phyloP scores from a whole-genome alignment of 2,113 vertebrate genomes.

The Oophaga pumilio region DNA sequence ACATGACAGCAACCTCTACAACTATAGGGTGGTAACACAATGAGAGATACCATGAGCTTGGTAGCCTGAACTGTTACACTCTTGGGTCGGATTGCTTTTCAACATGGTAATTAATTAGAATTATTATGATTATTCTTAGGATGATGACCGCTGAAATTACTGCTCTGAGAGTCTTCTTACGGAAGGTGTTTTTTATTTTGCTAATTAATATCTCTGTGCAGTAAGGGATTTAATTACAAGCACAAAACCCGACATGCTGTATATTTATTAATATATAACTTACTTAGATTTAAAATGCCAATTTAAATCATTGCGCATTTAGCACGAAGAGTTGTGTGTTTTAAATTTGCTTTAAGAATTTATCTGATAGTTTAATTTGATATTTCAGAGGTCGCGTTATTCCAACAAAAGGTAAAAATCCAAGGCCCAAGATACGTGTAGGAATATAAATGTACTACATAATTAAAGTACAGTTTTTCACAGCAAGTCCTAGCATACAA shows the following conservation, averaged over 20 bases:
- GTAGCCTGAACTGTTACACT: constrained; percentile 33
- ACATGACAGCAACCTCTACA: no score
- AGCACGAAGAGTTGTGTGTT: not conserved
- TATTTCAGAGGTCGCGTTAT: not conserved
- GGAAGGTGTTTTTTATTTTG: constrained; percentile 13
- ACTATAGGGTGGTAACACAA: not conserved
- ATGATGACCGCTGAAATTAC: constrained; percentile 24
- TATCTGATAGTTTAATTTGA: not conserved
- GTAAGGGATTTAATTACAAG: constrained; percentile 39
- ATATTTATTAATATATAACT: not conserved
- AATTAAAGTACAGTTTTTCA: not conserved
- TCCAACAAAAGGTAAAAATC: not conserved
- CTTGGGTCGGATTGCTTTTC: constrained; percentile 43
- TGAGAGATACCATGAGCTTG: not conserved
- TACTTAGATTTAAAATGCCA: not conserved
- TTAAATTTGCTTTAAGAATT: not conserved
- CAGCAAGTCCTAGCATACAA: not conserved
- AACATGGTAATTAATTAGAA: constrained; percentile 47
- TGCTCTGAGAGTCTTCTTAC: constrained; percentile 14
- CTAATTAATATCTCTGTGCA: constrained; percentile 38
- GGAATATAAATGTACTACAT: not conserved
- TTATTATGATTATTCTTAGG: constrained; percentile 21
- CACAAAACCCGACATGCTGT: not conserved
- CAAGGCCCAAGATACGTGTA: no score
- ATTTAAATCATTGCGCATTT: not conserved